These are phyloP conservation scores for Lepidothrix coronata DNA, from an alignment of 2,113 vertebrate genomes.

Conservation along the genomic window DNA sequence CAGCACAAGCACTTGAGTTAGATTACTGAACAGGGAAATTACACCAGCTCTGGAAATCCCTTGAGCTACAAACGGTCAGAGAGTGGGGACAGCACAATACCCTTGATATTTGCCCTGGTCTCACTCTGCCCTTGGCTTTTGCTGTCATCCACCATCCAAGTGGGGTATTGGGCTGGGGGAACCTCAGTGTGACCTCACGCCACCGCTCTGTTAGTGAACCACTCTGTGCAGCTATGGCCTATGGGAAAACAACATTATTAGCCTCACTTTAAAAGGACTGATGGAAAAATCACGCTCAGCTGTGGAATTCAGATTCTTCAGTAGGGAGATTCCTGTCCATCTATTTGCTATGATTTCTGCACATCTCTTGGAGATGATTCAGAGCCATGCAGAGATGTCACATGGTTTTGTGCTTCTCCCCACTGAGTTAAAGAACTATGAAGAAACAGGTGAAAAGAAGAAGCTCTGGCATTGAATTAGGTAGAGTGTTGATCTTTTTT, in stretches of 20 bases:
- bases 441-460: background rate
- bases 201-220: accelerated
- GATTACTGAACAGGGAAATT: background rate
- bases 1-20: background rate
- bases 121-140: background rate
- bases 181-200: background rate
- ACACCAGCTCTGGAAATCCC: background rate
- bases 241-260: background rate
- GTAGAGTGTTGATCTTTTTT: background rate
- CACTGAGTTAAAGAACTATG: background rate
- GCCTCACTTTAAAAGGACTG: background rate
- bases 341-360: background rate
- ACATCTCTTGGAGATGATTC: background rate
- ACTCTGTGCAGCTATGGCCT: background rate
- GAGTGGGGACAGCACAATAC: background rate
- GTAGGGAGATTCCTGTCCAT: background rate
- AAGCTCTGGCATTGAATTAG: background rate
- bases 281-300: background rate
- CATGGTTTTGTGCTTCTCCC: background rate
- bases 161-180: background rate
- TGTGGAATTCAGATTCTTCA: background rate
- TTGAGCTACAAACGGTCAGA: background rate
- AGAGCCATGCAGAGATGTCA: background rate
- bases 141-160: background rate
- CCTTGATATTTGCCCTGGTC: background rate